These are phyloP conservation scores for Bicyclus anynana DNA, from an alignment of 1,140 invertebrate species.

Conservation along the genomic window DNA sequence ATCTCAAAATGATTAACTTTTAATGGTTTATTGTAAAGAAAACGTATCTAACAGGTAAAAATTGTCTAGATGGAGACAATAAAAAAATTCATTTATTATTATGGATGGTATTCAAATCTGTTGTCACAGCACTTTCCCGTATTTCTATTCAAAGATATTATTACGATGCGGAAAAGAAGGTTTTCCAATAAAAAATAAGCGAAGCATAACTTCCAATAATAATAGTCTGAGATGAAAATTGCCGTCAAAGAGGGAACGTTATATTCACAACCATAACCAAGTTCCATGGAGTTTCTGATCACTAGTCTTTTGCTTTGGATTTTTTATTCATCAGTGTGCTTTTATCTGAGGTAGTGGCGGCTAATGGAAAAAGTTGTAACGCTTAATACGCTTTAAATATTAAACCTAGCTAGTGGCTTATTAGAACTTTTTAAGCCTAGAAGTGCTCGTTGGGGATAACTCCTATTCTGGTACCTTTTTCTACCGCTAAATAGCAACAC, in stretches of 20 bases:
- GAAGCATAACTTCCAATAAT: not conserved
- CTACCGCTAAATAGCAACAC: no score
- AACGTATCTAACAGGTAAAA: no score
- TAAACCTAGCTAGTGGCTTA: constrained; percentile 51
- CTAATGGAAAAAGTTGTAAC: constrained; percentile 75
- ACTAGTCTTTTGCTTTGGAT: constrained; percentile 37
- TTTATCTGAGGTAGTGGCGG: constrained; percentile 42
- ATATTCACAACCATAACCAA: constrained; percentile 23
- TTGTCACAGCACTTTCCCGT: not conserved
- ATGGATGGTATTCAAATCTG: not conserved
- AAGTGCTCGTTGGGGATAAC: no score
- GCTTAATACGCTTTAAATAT: constrained; percentile 71
- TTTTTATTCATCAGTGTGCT: constrained; percentile 53
- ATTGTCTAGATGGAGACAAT: no score
- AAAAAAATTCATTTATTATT: no score
- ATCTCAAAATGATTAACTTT: no score
- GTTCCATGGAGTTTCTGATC: constrained; percentile 41
- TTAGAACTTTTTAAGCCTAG: not conserved
- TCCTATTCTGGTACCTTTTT: no score
- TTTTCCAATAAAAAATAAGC: not conserved
- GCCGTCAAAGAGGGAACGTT: not conserved
- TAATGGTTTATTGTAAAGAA: no score
- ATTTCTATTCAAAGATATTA: not conserved
- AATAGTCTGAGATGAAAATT: not conserved
- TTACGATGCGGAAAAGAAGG: not conserved